These are phyloP conservation scores for Dryocosmus kuriphilus DNA, from an alignment of 2,888 invertebrate species.

Conservation along the genomic window DNA sequence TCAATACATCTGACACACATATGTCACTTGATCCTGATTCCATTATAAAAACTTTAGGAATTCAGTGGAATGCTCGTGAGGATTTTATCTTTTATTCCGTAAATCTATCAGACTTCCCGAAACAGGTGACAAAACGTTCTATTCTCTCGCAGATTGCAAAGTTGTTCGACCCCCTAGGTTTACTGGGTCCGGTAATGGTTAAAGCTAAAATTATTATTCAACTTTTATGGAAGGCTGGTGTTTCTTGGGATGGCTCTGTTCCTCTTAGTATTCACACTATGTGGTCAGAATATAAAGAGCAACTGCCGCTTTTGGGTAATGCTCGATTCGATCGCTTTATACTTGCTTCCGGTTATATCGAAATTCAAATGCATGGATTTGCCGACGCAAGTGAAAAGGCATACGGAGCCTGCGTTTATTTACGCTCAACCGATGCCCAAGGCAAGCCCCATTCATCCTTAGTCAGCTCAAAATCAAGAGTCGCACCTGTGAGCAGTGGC, in stretches of 20 bases:
- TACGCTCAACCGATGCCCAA: too few species aligned
- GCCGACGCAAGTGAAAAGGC: too few species aligned
- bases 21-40: too few species aligned
- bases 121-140: constrained; percentile 50
- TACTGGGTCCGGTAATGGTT: constrained; percentile 56
- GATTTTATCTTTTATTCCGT: constrained; percentile 42
- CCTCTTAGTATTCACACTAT: constrained; percentile 37
- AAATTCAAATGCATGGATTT: constrained; percentile 7
- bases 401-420: too few species aligned
- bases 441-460: too few species aligned
- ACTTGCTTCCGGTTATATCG: background rate
- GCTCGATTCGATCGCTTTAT: constrained; percentile 33
- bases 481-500: too few species aligned
- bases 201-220: constrained; percentile 50
- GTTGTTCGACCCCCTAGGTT: constrained; percentile 61
- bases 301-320: constrained; percentile 26
- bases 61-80: constrained; percentile 36
- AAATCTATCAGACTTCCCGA: background rate
- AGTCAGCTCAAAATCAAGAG: too few species aligned
- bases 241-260: constrained; percentile 59
- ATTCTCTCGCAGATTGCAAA: constrained; percentile 57
- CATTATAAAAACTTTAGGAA: too few species aligned
- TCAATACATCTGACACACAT: too few species aligned
- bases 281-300: constrained; percentile 41
- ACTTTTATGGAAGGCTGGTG: constrained; percentile 54